Evolutionary conservation across 2,113 vertebrate genomes (phyloP).

Genomic region (Origma solitaria): DNA sequence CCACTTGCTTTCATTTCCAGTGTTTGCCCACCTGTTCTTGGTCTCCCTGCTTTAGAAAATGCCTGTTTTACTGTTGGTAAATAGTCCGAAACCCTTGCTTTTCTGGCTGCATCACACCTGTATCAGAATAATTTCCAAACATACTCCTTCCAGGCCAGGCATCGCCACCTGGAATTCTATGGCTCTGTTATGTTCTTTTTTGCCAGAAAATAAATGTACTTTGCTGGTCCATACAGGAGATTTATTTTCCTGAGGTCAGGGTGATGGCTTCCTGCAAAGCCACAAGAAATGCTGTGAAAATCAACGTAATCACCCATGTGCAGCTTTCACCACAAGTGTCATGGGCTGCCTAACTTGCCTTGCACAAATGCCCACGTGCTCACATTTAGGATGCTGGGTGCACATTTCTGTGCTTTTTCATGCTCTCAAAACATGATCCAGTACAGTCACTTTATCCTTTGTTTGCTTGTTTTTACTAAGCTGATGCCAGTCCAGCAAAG

Average conservation of each 20-base stretch:
- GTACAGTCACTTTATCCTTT: background rate
- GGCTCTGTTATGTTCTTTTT: background rate
- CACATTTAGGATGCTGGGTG: background rate
- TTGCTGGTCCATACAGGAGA: background rate
- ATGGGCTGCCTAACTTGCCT: background rate
- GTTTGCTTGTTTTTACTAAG: background rate
- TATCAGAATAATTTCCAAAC: background rate
- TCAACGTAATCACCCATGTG: accelerated
- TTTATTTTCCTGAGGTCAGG: background rate
- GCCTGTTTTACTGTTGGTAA: background rate
- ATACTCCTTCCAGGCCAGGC: background rate
- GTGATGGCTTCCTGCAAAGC: background rate
- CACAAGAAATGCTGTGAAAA: background rate
- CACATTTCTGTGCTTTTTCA: background rate
- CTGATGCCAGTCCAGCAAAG: accelerated
- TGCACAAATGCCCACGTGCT: background rate
- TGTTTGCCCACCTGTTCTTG: background rate
- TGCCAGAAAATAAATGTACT: background rate
- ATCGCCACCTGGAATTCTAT: background rate
- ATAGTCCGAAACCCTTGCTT: background rate
- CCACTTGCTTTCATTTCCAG: background rate
- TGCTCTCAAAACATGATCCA: background rate
- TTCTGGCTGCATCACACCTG: background rate
- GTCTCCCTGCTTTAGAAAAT: background rate
- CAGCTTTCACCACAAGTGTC: accelerated